Base-by-base conservation (phyloP, 64 coral and sea anemone species). In the Anthopleura sola region DNA sequence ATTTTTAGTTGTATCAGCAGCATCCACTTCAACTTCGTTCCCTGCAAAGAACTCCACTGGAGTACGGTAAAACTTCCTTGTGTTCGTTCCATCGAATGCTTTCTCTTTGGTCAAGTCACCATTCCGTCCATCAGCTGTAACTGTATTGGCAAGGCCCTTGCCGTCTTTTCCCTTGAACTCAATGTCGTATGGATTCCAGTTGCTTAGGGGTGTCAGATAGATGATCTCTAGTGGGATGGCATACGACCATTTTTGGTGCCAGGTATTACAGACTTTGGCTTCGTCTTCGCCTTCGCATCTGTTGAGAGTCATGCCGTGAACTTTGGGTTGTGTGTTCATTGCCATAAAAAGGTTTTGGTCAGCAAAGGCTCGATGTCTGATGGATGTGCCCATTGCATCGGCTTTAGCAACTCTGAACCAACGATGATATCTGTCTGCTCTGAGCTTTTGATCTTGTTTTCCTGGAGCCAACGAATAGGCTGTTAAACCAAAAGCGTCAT, bases 171-270 rank as follows among this genome's bases (percentile, higher is more conserved):
- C 92, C 49, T 93, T 93, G 68, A 89, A 93, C 40, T 88, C 82
- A 17, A 93, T 37, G 37, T 93, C 38, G 54, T 90, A 90, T 58
- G 92, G 92, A 48, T 93, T 93, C 92, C 92, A 93, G 6, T 68
- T 89, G 78, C 82, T 93, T 0, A 93, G 60, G 6, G 92, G 92
- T 1, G 87, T 93, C 26, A 93, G 34, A 23, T 86, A 93, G 75
- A 93, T 93, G 47, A 93, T 93, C 71, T 93, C 92, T 14, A 93
- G 55, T 36, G 92, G 92, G 82, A 93, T 89, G 9, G 92, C 92
- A 48, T 89, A 93, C 21, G 82, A 55, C 56, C 47, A 89, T 85
- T 90, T 93, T 36, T 93, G 92, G 0, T 62, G 48, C 40, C 80
- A 26, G 3, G 37, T 85, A 11, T 74, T 85, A 28, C 92, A 93